Percentiles rank a stretch among this genome's conserved stretches.
Conservation (phyloP, 2,888 invertebrate genomes). For the Malachius bipustulatus region DNA sequence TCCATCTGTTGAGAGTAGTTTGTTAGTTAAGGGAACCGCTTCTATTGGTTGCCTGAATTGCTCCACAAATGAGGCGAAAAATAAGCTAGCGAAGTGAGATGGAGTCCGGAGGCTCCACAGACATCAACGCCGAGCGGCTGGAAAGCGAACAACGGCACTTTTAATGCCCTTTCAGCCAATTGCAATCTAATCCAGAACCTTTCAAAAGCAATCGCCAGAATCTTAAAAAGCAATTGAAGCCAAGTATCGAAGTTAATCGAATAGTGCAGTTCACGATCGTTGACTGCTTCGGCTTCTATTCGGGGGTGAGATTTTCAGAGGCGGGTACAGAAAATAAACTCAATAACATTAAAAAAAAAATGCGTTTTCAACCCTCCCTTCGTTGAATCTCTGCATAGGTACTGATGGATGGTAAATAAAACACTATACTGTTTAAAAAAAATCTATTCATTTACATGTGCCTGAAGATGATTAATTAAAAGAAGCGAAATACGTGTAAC, state of each 20-base stretch:
- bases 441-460: too few species aligned
- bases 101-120: conserved; percentile 14
- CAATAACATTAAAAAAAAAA: too few species aligned
- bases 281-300: too few species aligned
- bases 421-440: too few species aligned
- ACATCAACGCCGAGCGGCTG: conserved; percentile 7
- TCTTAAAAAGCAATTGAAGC: conserved; percentile 38
- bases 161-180: conserved; percentile 37
- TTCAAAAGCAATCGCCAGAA: conserved; percentile 37
- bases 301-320: too few species aligned
- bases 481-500: too few species aligned
- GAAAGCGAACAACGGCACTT: conserved; percentile 26
- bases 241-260: conserved; percentile 37
- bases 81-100: conserved; percentile 31
- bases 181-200: conserved; percentile 38
- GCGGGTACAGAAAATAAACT: too few species aligned
- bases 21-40: conserved; percentile 29
- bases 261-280: conserved; percentile 25
- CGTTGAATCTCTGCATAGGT: too few species aligned
- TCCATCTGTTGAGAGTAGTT: too few species aligned
- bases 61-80: conserved; percentile 38
- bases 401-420: too few species aligned
- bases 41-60: conserved; percentile 32
- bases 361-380: too few species aligned
- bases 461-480: too few species aligned